A percentile compares a stretch with the other conserved stretches of the same genome.
phyloP scores from a whole-genome alignment of 2,113 vertebrate species.

The Cichladusa arquata region DNA sequence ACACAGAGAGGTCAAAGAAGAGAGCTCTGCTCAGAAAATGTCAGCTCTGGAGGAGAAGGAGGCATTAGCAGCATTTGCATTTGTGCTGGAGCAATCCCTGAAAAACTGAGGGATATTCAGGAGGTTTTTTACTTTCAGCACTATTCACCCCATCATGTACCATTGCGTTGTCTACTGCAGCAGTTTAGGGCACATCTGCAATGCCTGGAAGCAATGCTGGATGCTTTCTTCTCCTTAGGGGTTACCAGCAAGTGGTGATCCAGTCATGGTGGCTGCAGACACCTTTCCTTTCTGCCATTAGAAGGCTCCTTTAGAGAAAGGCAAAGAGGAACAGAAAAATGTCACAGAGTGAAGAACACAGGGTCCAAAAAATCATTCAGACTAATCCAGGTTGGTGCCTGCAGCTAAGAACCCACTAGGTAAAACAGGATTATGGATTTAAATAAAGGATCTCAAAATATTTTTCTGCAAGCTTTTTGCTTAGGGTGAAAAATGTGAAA shows the following conservation, averaged over 20 bases:
- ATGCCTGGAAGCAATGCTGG: not conserved
- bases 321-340: not conserved
- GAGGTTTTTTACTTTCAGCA: not conserved
- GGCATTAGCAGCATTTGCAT: slow-evolving; percentile 63
- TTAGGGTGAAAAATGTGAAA: not conserved
- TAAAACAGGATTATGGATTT: not conserved
- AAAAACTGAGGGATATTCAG: slow-evolving; percentile 53
- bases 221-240: not conserved
- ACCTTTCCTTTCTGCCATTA: not conserved
- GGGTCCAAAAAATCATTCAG: not conserved
- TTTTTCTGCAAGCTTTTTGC: not conserved
- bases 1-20: slow-evolving; percentile 78
- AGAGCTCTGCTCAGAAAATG: slow-evolving; percentile 76
- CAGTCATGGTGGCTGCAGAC: not conserved
- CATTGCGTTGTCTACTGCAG: fast-evolving
- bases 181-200: not conserved
- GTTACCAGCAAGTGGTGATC: not conserved
- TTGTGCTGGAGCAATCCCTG: slow-evolving; percentile 8
- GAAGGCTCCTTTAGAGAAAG: not conserved
- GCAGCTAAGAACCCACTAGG: not conserved
- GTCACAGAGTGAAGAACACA: not conserved
- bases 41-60: slow-evolving; percentile 64
- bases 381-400: not conserved
- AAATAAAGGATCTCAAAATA: not conserved
- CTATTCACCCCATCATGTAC: not conserved